A percentile compares a stretch with the other conserved stretches of the same genome.
These are phyloP conservation scores for Pheosia tremula DNA, from an alignment of 2,888 invertebrate genomes.

Conservation along the genomic window DNA sequence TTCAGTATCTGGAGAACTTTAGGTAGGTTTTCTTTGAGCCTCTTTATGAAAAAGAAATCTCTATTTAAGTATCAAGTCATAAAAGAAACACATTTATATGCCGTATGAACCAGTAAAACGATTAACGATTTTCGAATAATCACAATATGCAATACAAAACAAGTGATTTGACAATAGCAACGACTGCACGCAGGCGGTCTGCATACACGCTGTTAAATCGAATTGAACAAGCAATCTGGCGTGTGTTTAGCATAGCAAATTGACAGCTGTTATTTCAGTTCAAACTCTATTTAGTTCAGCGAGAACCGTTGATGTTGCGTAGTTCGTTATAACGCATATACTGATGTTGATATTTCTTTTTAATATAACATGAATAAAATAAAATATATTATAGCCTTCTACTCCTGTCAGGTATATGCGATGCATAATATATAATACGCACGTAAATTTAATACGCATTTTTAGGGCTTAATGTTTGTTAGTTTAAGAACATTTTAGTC, in stretches of 20 bases:
- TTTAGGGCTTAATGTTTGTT: no score
- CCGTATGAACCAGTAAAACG: not conserved
- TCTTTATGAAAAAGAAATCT: no score
- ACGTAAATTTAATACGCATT: no score
- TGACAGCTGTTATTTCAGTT: conserved; percentile 4
- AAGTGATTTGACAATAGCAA: not conserved
- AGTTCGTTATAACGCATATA: not conserved
- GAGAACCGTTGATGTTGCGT: not conserved
- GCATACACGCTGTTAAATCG: conserved; percentile 7
- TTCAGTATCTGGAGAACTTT: no score
- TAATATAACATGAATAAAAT: not conserved
- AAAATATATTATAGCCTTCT: no score
- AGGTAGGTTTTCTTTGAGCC: not conserved
- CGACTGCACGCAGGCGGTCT: conserved; percentile 13
- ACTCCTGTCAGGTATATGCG: no score
- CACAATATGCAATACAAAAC: not conserved
- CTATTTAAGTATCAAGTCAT: no score
- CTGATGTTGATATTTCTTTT: not conserved
- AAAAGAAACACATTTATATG: not conserved
- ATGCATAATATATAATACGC: no score
- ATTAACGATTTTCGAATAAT: not conserved
- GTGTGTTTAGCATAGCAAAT: conserved; percentile 2
- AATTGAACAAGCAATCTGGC: conserved; percentile 1
- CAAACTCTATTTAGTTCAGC: conserved; percentile 1
- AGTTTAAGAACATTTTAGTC: no score